Evolutionary conservation across 2,888 invertebrate species (phyloP).

Genomic region (Spisula subtruncata): DNA sequence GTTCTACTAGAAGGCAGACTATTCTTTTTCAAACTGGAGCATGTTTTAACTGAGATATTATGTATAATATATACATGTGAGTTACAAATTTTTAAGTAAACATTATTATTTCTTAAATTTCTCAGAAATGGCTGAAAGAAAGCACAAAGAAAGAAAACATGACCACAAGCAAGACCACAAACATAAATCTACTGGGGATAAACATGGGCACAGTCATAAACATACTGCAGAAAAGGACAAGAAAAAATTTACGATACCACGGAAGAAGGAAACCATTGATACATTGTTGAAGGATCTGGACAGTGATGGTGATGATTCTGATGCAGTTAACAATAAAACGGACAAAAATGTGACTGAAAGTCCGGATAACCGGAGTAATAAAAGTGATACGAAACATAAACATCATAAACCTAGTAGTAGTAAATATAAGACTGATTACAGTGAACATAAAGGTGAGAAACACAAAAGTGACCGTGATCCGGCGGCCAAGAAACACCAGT

Average conservation of each 20-base stretch:
- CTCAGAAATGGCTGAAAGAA: conserved; percentile 57
- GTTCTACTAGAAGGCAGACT: too few relatives aligned
- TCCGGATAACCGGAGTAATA: neutral
- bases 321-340: neutral
- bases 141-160: conserved; percentile 59
- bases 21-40: too few relatives aligned
- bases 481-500: neutral
- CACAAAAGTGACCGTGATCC: conserved; percentile 9
- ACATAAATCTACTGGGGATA: neutral
- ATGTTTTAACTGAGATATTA: too few relatives aligned
- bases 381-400: conserved; percentile 41
- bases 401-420: conserved; percentile 55
- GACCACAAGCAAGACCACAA: conserved; percentile 34
- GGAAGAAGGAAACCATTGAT: conserved; percentile 61
- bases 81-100: neutral
- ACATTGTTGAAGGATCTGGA: conserved; percentile 57
- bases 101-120: neutral
- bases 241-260: conserved; percentile 73
- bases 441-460: conserved; percentile 52
- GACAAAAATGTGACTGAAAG: neutral
- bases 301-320: conserved; percentile 49
- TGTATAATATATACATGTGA: neutral
- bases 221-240: conserved; percentile 63
- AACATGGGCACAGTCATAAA: conserved; percentile 43
- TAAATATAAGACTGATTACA: conserved; percentile 56